Evolutionary conservation across 2,797 vertebrate species (phyloP).

Genomic region (Podargus strigoides): DNA sequence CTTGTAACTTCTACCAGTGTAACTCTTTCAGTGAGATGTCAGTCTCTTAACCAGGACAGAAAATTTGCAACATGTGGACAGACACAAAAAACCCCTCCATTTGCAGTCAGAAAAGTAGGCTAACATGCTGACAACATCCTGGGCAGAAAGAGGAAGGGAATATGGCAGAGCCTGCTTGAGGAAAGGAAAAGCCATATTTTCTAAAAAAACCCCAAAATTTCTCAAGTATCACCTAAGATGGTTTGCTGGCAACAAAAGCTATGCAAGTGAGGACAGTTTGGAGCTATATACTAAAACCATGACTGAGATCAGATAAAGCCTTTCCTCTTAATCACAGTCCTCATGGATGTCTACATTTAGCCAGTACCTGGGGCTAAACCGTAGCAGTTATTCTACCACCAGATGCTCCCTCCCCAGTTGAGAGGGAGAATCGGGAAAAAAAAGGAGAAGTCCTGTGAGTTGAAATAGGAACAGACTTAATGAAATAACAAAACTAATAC

Average conservation of each 20-base stretch:
- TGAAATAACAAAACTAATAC: too few relatives aligned
- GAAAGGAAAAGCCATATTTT: background rate
- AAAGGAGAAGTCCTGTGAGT: too few relatives aligned
- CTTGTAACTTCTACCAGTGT: background rate
- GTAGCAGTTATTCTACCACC: too few relatives aligned
- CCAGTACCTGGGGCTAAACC: too few relatives aligned
- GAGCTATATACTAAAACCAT: background rate
- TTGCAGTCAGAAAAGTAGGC: background rate
- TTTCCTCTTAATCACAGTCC: background rate
- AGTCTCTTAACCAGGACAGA: background rate
- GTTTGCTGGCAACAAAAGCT: background rate
- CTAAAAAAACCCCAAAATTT: background rate
- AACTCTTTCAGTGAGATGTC: background rate
- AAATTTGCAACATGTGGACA: background rate
- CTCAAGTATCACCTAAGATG: background rate
- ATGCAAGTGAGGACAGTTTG: background rate
- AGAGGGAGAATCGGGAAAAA: too few relatives aligned
- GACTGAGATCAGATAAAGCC: background rate
- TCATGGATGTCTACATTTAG: too few relatives aligned
- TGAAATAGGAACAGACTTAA: too few relatives aligned
- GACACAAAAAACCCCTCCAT: background rate
- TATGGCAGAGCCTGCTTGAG: background rate
- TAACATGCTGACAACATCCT: background rate
- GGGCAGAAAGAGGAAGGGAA: background rate
- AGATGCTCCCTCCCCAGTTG: too few relatives aligned